Base-by-base conservation (phyloP, 2,888 invertebrate species). In the Helleia helle region DNA sequence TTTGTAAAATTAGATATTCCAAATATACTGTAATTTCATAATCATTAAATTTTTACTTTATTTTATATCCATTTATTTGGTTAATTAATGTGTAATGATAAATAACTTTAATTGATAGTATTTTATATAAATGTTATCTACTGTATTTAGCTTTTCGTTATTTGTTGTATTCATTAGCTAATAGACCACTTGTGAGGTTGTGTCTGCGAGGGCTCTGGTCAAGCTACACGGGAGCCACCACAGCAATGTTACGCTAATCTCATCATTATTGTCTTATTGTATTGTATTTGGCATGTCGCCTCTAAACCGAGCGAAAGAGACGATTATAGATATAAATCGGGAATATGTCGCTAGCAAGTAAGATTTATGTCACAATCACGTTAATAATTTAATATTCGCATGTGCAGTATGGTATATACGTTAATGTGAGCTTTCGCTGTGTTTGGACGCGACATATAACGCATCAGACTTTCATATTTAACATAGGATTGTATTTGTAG, bases 401-500 rank as follows among this genome's bases (percentile, higher is more conserved):
- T 25, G 24, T 11, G 36, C 39, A 39, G 24, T 39, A 39, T 17
- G 39, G 39, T 31, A 36, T 36, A 24, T 36, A 24, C n/a, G n/a
- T 36, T 36, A 24, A 36, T 36, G 39, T 39, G 30, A 15, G 39
- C 30, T 28, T 24, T 40, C 41, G 46, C 43, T 38, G 40, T 29
- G 48, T 41, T 44, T 44, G 46, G 41, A 38, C 34, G 37, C 43
- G 39, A 42, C 40, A 28, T 38, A 18, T 27, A 30, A 40, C 12
- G 31, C 22, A 41, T 34, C 41, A 17, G 38, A 45, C 34, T 42
- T 27, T 50, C 46, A 43, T 46, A 44, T 45, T 45, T 47, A 47
- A 43, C 40, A 45, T 50, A 44, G 41, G 29, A 40, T 43, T 48
- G 39, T 48, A 40, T 45, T 42, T 41, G 45, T 43, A 47, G 47